Percentiles rank a stretch among this genome's conserved stretches.
Conservation (phyloP, 2,797 vertebrate species). For the Tokudaia tokunoshimensis region DNA sequence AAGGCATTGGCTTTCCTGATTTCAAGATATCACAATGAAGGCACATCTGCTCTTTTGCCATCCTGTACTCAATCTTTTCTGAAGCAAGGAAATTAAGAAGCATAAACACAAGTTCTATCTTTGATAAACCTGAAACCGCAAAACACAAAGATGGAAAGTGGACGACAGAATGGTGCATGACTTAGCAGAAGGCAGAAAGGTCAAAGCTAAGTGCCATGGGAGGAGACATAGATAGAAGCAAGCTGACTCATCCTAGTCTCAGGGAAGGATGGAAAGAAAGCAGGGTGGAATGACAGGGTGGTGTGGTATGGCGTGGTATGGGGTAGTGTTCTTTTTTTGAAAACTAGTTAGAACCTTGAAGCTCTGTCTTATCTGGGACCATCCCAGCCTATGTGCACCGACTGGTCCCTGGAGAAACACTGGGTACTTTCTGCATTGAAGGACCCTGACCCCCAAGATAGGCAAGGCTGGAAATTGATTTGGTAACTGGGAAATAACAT, state of each 20-base stretch:
- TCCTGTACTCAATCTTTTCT: neutral
- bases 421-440: neutral
- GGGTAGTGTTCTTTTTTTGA: neutral
- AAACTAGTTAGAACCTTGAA: conserved; percentile 18
- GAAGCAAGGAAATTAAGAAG: conserved; percentile 47
- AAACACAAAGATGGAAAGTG: conserved; percentile 64
- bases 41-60: neutral
- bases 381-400: neutral
- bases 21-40: conserved; percentile 51
- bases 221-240: neutral
- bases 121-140: conserved; percentile 67
- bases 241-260: conserved; percentile 44
- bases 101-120: conserved; percentile 32
- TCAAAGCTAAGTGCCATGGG: conserved; percentile 62
- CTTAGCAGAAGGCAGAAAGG: conserved; percentile 66
- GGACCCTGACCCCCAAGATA: neutral
- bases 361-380: neutral
- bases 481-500: neutral
- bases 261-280: conserved; percentile 16
- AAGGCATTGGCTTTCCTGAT: neutral
- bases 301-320: neutral
- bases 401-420: conserved; percentile 13
- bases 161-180: conserved; percentile 35
- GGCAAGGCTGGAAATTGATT: conserved; percentile 25
- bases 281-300: neutral